Evolutionary conservation across 2,888 invertebrate genomes (phyloP).

Genomic region (Chloromyia formosa): DNA sequence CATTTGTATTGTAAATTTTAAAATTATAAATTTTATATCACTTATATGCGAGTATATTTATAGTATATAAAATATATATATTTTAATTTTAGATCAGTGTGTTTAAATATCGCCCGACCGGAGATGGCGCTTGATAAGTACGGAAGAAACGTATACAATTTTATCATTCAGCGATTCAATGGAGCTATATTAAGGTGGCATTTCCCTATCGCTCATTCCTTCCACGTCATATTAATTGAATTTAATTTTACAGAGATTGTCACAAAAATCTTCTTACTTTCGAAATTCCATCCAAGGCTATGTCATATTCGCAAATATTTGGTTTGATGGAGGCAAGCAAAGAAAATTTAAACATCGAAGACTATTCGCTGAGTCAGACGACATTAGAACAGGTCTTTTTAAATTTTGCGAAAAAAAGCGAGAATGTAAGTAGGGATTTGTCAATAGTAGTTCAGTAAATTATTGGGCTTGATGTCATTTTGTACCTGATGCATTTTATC

Average conservation of each 20-base stretch:
- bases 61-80: too few relatives aligned
- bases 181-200: conserved; percentile 24
- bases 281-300: conserved; percentile 67
- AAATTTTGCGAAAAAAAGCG: conserved; percentile 69
- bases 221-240: too few relatives aligned
- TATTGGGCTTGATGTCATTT: too few relatives aligned
- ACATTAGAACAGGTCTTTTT: conserved; percentile 80
- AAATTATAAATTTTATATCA: too few relatives aligned
- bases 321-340: conserved; percentile 73
- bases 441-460: too few relatives aligned
- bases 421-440: too few relatives aligned
- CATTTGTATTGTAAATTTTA: too few relatives aligned
- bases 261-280: conserved; percentile 75
- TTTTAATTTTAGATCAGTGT: too few relatives aligned
- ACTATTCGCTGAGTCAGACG: conserved; percentile 81
- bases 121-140: conserved; percentile 9
- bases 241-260: conserved; percentile 69
- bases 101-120: not conserved
- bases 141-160: conserved; percentile 26
- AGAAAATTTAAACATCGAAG: conserved; percentile 69
- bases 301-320: conserved; percentile 75
- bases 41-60: too few relatives aligned
- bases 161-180: conserved; percentile 12
- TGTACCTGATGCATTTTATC: too few relatives aligned
- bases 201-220: too few relatives aligned